Base-by-base conservation (phyloP, 2,888 invertebrate species). In the Poecilus cupreus region DNA sequence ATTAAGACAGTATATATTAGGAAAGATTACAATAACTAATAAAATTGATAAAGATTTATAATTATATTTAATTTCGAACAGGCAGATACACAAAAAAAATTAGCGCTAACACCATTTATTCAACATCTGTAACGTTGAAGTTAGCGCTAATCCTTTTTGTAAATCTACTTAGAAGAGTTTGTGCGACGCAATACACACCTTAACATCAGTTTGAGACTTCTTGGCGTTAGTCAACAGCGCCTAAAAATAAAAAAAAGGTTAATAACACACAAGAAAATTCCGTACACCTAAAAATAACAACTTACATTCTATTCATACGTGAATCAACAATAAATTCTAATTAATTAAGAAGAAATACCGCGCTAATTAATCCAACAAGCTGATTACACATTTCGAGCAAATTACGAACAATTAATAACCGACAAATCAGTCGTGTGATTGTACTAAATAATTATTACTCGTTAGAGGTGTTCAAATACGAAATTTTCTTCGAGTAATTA, bases 131-230 rank as follows among this genome's bases (percentile, higher is more conserved):
- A n/a, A n/a, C 5, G 26, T 26, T 26, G 26, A 26, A 26, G 26
- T 3, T 6, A 32, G 8, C 2, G 32, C 4, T 32, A n/a, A n/a
- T n/a, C n/a, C n/a, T n/a, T n/a, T n/a, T n/a, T n/a, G n/a, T n/a
- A n/a, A n/a, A n/a, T n/a, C n/a, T n/a, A n/a, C n/a, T n/a, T n/a
- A n/a, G n/a, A n/a, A n/a, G n/a, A n/a, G 8, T 32, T 6, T 6
- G 8, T 32, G 8, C 8, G 8, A 32, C 8, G 8, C 5, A 75
- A 22, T 60, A 77, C 16, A 54, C 90, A 96, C 96, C 91, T 95
- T 94, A 90, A 96, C 95, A 92, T 96, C 96, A 89, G 94, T 95
- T 89, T 94, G 94, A 86, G 96, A 94, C 89, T 95, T 95, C 91
- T 96, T 96, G 89, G 96, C 96, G 89, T 95, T 95, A 86, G 93